Percentiles rank a stretch among this genome's conserved stretches.
These are phyloP conservation scores for Drosophila oshimai DNA, from an alignment of 1,140 invertebrate genomes.

Conservation along the genomic window DNA sequence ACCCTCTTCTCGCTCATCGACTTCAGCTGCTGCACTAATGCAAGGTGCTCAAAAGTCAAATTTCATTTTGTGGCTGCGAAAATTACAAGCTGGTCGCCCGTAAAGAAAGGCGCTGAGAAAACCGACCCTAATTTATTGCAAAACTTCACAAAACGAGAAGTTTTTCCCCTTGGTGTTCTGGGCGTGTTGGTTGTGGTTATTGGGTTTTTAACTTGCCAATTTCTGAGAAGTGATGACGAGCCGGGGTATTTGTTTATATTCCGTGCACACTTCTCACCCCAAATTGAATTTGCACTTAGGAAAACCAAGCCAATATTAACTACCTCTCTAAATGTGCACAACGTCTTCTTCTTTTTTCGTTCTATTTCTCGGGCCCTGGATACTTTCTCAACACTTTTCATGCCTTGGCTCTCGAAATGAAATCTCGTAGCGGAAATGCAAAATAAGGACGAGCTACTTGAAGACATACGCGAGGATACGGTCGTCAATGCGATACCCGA, in stretches of 20 bases:
- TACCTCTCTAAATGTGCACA: constrained; percentile 53
- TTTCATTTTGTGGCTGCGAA: constrained; percentile 62
- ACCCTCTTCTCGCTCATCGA: constrained; percentile 18
- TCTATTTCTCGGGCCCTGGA: neutral
- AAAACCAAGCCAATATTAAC: constrained; percentile 59
- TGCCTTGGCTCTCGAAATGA: constrained; percentile 8
- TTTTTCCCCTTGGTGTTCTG: neutral
- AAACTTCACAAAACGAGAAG: constrained; percentile 31
- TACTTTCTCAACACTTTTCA: constrained; percentile 22
- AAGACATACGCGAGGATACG: constrained; percentile 80
- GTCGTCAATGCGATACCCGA: constrained; percentile 76
- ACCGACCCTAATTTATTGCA: constrained; percentile 43
- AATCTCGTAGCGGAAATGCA: constrained; percentile 71
- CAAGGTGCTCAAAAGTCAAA: constrained; percentile 46
- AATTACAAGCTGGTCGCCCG: constrained; percentile 55
- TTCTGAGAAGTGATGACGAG: constrained; percentile 10
- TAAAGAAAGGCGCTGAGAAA: constrained; percentile 32
- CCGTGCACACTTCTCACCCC: constrained; percentile 19
- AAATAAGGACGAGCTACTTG: constrained; percentile 80
- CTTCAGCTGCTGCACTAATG: constrained; percentile 15
- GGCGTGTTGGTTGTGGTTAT: constrained; percentile 46
- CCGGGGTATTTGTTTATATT: constrained; percentile 40
- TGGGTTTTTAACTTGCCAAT: constrained; percentile 25
- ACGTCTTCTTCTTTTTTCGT: constrained; percentile 6
- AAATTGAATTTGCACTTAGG: constrained; percentile 69